phyloP scores from a whole-genome alignment of 2,797 vertebrate species.

The Fratercula arctica region DNA sequence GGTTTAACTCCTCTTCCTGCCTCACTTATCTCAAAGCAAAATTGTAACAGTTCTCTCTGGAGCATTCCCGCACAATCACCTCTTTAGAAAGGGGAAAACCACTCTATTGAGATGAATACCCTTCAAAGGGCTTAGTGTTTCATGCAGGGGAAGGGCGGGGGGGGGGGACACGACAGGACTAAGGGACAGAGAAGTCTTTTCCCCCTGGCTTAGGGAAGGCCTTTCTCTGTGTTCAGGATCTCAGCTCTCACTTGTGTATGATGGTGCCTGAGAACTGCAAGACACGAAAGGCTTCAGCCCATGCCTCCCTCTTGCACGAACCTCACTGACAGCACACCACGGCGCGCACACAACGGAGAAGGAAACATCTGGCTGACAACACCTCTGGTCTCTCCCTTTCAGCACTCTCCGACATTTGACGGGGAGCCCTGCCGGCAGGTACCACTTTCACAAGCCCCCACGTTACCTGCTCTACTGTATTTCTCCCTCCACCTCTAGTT shows the following conservation, averaged over 20 bases:
- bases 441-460: background rate
- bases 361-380: background rate
- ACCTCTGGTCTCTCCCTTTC: background rate
- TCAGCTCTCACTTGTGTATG: background rate
- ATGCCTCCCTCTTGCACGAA: background rate
- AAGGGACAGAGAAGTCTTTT: background rate
- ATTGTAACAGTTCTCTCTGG: constrained; percentile 57
- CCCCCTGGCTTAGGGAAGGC: background rate
- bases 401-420: background rate
- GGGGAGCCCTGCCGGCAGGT: background rate
- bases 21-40: constrained; percentile 65
- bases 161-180: background rate
- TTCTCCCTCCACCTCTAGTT: background rate
- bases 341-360: rapidly evolving
- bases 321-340: rapidly evolving
- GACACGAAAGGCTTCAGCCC: background rate
- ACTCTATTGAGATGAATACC: constrained; percentile 36
- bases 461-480: background rate
- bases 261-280: background rate
- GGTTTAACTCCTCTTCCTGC: constrained; percentile 67
- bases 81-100: constrained; percentile 48
- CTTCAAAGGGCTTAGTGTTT: constrained; percentile 62
- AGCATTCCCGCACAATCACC: constrained; percentile 55
- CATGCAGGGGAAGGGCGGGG: background rate
- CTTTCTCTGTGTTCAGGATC: background rate